A percentile compares a stretch with the other conserved stretches of the same genome.
These are phyloP conservation scores for Polypterus senegalus DNA, from an alignment of 2,113 vertebrate genomes.

Conservation along the genomic window DNA sequence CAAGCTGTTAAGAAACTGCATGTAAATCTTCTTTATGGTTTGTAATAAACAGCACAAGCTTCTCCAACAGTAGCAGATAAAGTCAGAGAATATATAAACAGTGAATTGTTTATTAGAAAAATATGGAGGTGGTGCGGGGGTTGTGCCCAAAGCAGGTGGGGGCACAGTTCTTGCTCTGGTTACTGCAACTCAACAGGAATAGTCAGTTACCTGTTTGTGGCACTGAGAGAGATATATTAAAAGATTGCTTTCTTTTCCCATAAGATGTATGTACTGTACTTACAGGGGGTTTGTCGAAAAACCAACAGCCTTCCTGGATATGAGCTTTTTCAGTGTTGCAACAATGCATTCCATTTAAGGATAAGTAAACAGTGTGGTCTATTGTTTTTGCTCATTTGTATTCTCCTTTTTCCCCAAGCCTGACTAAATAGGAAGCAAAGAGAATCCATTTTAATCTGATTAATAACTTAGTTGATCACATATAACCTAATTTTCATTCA, in stretches of 20 bases:
- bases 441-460: slow-evolving; percentile 99
- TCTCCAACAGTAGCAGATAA: slow-evolving; percentile 48
- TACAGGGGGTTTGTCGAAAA: slow-evolving; percentile 1
- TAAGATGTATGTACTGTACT: slow-evolving; percentile 8
- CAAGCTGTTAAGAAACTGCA: slow-evolving; percentile 51
- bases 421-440: slow-evolving; percentile 96
- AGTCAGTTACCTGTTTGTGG: slow-evolving; percentile 54
- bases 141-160: slow-evolving; percentile 11
- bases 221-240: slow-evolving; percentile 34
- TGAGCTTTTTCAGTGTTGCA: slow-evolving; percentile 25
- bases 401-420: slow-evolving; percentile 64
- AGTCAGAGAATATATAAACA: slow-evolving; percentile 46
- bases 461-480: slow-evolving; percentile 99
- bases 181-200: slow-evolving; percentile 63
- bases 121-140: slow-evolving; percentile 27
- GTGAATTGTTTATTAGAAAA: slow-evolving; percentile 55
- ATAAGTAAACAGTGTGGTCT: slow-evolving; percentile 42
- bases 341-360: slow-evolving; percentile 34
- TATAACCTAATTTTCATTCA: slow-evolving; percentile 99
- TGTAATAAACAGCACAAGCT: slow-evolving; percentile 44
- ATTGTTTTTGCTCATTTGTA: slow-evolving; percentile 55
- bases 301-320: slow-evolving; percentile 17
- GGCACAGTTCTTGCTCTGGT: slow-evolving; percentile 51
- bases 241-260: slow-evolving; percentile 24
- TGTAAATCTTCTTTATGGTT: slow-evolving; percentile 57